Percentiles rank a stretch among this genome's conserved stretches.
Conservation (phyloP, 2,113 vertebrate species). For the Eclectus roratus region DNA sequence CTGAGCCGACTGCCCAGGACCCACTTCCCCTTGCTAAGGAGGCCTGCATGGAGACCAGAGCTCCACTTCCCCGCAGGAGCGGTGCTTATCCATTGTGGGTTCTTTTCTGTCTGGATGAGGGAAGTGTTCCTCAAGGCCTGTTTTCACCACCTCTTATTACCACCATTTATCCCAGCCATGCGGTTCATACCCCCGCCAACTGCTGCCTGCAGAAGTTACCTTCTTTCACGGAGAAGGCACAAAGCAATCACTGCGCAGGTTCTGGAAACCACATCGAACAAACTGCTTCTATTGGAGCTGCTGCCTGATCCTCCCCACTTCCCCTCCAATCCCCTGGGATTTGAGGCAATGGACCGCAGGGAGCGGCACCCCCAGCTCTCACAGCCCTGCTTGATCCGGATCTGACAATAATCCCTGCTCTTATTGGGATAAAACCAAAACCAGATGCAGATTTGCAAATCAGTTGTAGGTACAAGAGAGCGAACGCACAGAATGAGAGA, state of each 20-base stretch:
- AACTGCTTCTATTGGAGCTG: neutral
- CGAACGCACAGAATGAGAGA: neutral
- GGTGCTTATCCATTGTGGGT: neutral
- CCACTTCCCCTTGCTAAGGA: neutral
- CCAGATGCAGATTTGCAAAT: conserved; percentile 41
- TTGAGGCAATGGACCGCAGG: neutral
- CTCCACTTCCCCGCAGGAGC: neutral
- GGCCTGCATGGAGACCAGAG: neutral
- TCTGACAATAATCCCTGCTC: neutral
- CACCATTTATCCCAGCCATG: neutral
- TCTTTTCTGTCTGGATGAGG: neutral
- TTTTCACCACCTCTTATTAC: neutral
- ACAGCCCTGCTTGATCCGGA: conserved; percentile 19
- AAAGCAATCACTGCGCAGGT: neutral
- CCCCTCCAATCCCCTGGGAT: neutral
- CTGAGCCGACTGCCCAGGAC: neutral
- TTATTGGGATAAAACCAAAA: conserved; percentile 40
- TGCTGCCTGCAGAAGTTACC: neutral
- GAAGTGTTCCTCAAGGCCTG: neutral
- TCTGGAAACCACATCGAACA: neutral
- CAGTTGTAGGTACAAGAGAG: neutral
- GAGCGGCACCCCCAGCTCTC: neutral
- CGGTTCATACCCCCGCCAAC: neutral
- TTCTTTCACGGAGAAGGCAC: neutral
- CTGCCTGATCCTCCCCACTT: neutral